phyloP scores from a whole-genome alignment of 1,140 invertebrate species.

The Leptestheria dahalacensis region DNA sequence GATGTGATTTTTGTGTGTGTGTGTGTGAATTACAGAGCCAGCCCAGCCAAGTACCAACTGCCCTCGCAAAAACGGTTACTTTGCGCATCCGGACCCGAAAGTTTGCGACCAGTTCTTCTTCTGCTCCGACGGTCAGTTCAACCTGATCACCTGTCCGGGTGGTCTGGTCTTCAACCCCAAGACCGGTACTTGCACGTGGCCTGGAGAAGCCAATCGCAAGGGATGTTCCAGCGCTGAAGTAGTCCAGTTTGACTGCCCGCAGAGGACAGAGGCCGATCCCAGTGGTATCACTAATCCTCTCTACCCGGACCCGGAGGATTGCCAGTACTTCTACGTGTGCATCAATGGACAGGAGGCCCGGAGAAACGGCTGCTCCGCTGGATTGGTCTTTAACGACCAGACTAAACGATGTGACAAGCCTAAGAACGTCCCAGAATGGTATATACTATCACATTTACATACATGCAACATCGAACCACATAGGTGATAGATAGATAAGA shows the following conservation, averaged over 20 bases:
- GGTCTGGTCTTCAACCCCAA: constrained; percentile 68
- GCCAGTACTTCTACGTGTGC: constrained; percentile 72
- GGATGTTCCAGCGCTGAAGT: constrained; percentile 44
- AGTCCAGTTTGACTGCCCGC: constrained; percentile 62
- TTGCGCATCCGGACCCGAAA: constrained; percentile 54
- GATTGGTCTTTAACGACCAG: constrained; percentile 65
- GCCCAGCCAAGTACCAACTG: constrained; percentile 60
- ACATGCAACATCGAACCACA: no score
- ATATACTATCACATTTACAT: constrained; percentile 18
- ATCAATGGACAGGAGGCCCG: constrained; percentile 58
- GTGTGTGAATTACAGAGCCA: constrained; percentile 49
- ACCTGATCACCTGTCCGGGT: constrained; percentile 55
- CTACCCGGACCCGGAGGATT: constrained; percentile 64
- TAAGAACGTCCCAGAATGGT: constrained; percentile 66
- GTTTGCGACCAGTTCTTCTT: constrained; percentile 69
- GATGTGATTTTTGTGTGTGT: no score
- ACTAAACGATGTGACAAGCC: constrained; percentile 65
- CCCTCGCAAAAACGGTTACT: constrained; percentile 64
- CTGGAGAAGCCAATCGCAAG: constrained; percentile 56
- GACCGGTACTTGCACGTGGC: constrained; percentile 62
- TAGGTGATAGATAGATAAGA: no score
- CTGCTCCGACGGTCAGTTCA: constrained; percentile 56
- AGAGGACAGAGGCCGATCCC: constrained; percentile 47
- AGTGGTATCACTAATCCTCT: constrained; percentile 57
- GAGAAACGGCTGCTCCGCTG: constrained; percentile 53